A percentile compares a stretch with the other conserved stretches of the same genome.
Conservation (phyloP, 2,888 invertebrate species). For the Patella depressa region DNA sequence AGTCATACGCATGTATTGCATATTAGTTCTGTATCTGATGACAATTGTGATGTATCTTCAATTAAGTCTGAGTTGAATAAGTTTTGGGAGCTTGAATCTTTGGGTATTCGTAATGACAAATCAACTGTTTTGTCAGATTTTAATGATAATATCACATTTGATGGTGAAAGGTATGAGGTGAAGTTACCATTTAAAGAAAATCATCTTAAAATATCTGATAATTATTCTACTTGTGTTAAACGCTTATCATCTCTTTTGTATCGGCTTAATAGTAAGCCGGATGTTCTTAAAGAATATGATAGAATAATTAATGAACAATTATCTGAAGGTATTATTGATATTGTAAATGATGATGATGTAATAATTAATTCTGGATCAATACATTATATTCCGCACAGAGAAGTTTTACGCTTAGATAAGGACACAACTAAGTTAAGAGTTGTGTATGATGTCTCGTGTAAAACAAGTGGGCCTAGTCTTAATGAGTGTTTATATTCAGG, state of each 20-base stretch:
- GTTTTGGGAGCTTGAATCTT: not conserved
- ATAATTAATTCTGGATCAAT: not conserved
- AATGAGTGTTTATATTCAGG: not conserved
- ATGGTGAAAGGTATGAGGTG: not conserved
- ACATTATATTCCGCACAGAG: not conserved
- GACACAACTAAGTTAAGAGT: not conserved
- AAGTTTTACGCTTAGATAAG: not conserved
- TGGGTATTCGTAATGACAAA: not conserved
- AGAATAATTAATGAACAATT: not conserved
- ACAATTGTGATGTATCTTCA: not conserved
- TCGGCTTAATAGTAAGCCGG: not conserved
- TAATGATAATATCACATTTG: not conserved
- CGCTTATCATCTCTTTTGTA: not conserved
- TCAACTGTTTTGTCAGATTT: not conserved
- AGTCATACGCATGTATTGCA: conserved; percentile 2
- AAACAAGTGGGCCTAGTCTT: not conserved
- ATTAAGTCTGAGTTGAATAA: not conserved
- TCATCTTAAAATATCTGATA: not conserved
- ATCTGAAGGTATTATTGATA: conserved; percentile 1
- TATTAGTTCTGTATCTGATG: not conserved
- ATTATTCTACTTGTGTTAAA: not conserved
- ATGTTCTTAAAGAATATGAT: not conserved
- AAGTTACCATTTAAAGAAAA: not conserved
- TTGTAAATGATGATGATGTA: not conserved
- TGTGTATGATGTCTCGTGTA: not conserved